Evolutionary conservation across 2,888 invertebrate species (phyloP), one percentile per base, ranked within the genome.

Genomic region (Chorisops tibialis): DNA sequence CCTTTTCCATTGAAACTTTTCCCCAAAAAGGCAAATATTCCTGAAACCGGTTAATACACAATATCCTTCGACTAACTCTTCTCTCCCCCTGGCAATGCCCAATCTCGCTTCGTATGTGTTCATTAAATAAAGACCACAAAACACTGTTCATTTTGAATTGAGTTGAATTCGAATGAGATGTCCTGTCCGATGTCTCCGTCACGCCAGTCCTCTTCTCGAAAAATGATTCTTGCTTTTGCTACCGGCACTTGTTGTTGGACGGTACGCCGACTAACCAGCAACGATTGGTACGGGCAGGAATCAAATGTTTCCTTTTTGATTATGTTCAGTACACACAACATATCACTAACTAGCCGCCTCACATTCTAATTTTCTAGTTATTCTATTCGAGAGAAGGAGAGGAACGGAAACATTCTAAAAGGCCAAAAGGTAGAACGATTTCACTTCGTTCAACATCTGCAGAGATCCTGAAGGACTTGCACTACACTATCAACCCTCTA

Each of bases 261-360:
- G 41, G 62, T 56, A n/a, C 21, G 35, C 47, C n/a, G 21, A 59
- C 47, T 41, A 41, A 41, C 5, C 18, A 18, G 41, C 18, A 47
- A 47, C 22, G 59, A 21, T 47, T 21, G 18, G 47, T 16, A 21
- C 48, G 38, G n/a, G 50, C 21, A 39, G 50, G 59, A 35, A 61
- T 61, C 63, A 65, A 65, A 61, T 63, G 61, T 63, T 63, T 63
- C 63, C 61, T 61, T 65, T 64, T 65, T 63, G 63, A 65, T 63
- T 65, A 65, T 59, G 63, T 61, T 61, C 61, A 35, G 49, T 59
- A 56, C 63, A 63, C 49, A 59, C 58, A 63, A 30, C 5, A 9
- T 45, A 9, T 6, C 24, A 12, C 22, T n/a, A 24, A 41, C 12
- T 18, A 14, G 41, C 9, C 41, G 18, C 41, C 18, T 41, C 41